Percentiles rank a stretch among this genome's conserved stretches.
phyloP scores from a whole-genome alignment of 1,140 invertebrate species.

The Ericerus pela region DNA sequence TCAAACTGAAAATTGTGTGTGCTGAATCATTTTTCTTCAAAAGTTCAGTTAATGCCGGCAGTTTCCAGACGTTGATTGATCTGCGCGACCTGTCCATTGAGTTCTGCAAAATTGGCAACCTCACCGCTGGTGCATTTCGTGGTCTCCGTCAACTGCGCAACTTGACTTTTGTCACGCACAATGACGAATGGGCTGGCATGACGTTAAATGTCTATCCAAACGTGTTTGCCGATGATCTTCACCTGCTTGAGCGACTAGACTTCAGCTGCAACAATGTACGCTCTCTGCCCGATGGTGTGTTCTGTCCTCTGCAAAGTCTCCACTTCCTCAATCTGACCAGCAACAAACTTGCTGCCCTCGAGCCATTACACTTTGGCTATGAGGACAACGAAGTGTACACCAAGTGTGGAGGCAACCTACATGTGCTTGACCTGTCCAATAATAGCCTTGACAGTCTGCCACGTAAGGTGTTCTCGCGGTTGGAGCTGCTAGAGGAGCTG shows the following conservation, averaged over 20 bases:
- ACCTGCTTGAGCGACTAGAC: conserved; percentile 60
- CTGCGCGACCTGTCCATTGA: conserved; percentile 70
- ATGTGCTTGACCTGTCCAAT: conserved; percentile 59
- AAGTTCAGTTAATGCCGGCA: conserved; percentile 67
- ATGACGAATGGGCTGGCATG: conserved; percentile 75
- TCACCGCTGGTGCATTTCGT: conserved; percentile 68
- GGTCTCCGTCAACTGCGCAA: conserved; percentile 65
- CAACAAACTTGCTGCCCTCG: conserved; percentile 62
- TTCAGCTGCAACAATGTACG: conserved; percentile 77
- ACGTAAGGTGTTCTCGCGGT: conserved; percentile 53
- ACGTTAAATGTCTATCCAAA: conserved; percentile 58
- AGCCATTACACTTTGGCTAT: conserved; percentile 53
- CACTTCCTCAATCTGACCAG: conserved; percentile 64
- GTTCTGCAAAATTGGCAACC: conserved; percentile 75
- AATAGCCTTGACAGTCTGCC: conserved; percentile 69
- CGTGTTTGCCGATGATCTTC: conserved; percentile 56
- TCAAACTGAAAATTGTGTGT: conserved; percentile 62
- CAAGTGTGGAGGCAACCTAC: conserved; percentile 54
- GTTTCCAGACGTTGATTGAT: conserved; percentile 66
- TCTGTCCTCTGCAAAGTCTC: conserved; percentile 62
- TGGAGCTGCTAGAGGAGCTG: conserved; percentile 45
- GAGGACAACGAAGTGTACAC: conserved; percentile 37
- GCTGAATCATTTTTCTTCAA: conserved; percentile 71
- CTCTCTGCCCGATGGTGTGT: conserved; percentile 60
- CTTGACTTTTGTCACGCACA: conserved; percentile 71